Base-by-base conservation (phyloP, 2,888 invertebrate species). In the Ferdinandea cuprea region DNA sequence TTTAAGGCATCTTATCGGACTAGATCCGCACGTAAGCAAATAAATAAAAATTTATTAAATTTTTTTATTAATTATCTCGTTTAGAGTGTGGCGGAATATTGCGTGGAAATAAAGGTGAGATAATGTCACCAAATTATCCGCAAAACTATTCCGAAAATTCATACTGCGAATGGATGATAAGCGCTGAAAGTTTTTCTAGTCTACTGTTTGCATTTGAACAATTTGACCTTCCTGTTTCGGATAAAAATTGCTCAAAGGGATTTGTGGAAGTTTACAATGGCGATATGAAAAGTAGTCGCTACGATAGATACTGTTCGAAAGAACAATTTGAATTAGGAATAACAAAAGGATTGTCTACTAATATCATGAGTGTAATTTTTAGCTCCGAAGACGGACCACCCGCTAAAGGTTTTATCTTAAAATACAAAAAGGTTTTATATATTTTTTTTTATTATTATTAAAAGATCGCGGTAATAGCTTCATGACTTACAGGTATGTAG, bases 81-180 rank as follows among this genome's bases (percentile, higher is more conserved):
- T 40, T 91, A 91, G 94, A 92, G 52, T 98, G 98, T 90, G 98
- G 98, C 1, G 97, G 97, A 0, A 89, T 86, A 68, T 93, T 95
- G 83, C 91, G 91, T 0, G 90, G 94, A 0, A 90, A 91, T 0
- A 91, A 91, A 1, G 98, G 97, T 0, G 87, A 90, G 0, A 94
- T 98, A 65, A 92, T 93, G 85, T 96, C 97, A 0, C 94, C 95
- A 8, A 96, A 96, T 88, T 98, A 95, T 90, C 97, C 98, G 0
- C 91, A 93, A 76, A 94, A 95, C 88, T 97, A 96, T 90, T 94
- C 95, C 1, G 90, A 92, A 54, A 93, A 94, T 87, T 92, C 94
- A 66, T 93, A 95, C 85, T 99, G 98, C 88, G 92, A 93, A 54
- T 98, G 97, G 97, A 93, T 96, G 63, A 90, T 92, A 32, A 94